Percentiles rank a stretch among this genome's conserved stretches.
phyloP scores from a whole-genome alignment of 2,888 invertebrate genomes.

The Drosophila robusta region DNA sequence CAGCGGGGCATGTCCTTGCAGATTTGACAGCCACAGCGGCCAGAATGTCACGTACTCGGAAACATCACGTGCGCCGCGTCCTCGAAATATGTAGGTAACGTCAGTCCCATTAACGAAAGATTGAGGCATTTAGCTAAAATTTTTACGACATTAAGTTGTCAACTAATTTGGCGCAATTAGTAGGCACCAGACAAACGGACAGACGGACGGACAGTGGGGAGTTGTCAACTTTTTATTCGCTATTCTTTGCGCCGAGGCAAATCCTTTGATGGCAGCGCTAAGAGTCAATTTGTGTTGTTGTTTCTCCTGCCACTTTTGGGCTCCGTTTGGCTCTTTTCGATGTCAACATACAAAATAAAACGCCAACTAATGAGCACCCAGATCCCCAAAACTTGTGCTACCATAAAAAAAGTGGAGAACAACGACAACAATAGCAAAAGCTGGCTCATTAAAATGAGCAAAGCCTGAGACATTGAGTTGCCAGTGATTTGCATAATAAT shows the following conservation, averaged over 20 bases:
- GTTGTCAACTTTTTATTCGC: conserved; percentile 33
- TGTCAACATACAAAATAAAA: conserved; percentile 43
- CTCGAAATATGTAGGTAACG: conserved; percentile 39
- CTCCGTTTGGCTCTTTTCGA: conserved; percentile 7
- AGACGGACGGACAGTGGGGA: conserved; percentile 13
- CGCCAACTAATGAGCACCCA: conserved; percentile 54
- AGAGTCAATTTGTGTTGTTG: conserved; percentile 68
- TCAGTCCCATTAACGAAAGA: conserved; percentile 72
- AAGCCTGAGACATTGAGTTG: conserved; percentile 61
- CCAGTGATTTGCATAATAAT: conserved; percentile 83
- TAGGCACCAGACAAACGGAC: conserved; percentile 15
- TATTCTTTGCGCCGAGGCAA: conserved; percentile 41
- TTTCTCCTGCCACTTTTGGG: neutral
- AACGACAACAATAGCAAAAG: conserved; percentile 34
- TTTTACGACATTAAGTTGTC: conserved; percentile 81
- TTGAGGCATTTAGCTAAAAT: conserved; percentile 78
- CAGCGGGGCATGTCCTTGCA: conserved; percentile 55
- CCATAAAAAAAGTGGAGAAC: conserved; percentile 26
- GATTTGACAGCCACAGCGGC: conserved; percentile 62
- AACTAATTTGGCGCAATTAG: conserved; percentile 82
- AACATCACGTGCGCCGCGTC: conserved; percentile 49
- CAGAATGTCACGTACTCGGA: conserved; percentile 62
- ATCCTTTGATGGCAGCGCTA: conserved; percentile 77
- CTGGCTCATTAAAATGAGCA: conserved; percentile 74
- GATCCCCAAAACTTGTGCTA: conserved; percentile 15